Base-by-base conservation (phyloP, 2,888 invertebrate species). In the Sarcophaga subvicina region DNA sequence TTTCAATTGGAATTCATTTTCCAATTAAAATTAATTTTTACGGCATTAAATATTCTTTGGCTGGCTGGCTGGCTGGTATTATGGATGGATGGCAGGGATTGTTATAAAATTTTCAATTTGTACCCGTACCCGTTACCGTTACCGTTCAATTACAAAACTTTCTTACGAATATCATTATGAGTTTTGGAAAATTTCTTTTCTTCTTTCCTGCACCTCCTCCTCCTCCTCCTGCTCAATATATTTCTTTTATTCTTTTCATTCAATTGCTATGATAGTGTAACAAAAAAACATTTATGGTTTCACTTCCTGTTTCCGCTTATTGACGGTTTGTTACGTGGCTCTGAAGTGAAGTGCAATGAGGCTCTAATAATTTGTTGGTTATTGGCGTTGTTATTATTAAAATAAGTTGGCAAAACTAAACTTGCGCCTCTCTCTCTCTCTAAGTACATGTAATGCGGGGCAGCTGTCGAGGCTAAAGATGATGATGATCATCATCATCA, bases 11-110 rank as follows among this genome's bases (percentile, higher is more conserved):
- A 82, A 72, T 83, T 67, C 62, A 78, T 83, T 71, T 66, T 37
- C 80, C 84, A 84, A 84, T 84, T 84, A 84, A 80, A 84, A 84
- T 73, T 84, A 70, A 71, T 80, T 80, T 84, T 84, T 80, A 80
- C 84, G 66, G 80, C 84, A 84, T 76, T 80, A 84, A 84, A 80
- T 75, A 76, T 54, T 75, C 80, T 84, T 71, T 27, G 27, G 6
- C 37, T 37, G 37, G 10, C 22, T 71, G 1, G 59, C 5, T 59
- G n/a, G 59, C 77, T 64, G 60, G 76, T 82, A 66, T 77, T 49
- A 64, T 14, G 60, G 12, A 54, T 54, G 54, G 17, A 54, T 37
- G 37, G 37, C 6, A 6, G 37, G 37, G 47, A 62, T 83, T 78
- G 71, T 83, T 83, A 37, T 60, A 82, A 72, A 83, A 78, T 67